Base-by-base conservation (phyloP, 2,888 invertebrate genomes). In the Lasioglossum marginatum region DNA sequence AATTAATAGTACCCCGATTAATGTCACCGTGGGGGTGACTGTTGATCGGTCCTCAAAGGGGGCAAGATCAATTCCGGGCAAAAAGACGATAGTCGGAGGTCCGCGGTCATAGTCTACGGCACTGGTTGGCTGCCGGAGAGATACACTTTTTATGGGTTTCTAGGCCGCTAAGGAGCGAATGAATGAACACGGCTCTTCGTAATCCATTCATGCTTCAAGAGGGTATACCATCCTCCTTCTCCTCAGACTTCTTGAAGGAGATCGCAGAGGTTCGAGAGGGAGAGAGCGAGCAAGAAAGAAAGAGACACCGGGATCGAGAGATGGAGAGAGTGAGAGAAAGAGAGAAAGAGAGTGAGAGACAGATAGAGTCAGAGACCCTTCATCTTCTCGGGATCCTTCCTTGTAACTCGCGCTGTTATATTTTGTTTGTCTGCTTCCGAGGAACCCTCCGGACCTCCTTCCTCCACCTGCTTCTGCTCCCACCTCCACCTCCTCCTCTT, bases 141-240 rank as follows among this genome's bases (percentile, higher is more conserved):
- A 92, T 90, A 92, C 89, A 93, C 91, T 94, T 94, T 94, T 94
- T 94, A 94, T 94, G 92, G 94, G 94, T 94, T 94, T 94, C 94
- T 94, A 94, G 94, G 93, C 92, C 93, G 92, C 91, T 92, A 92
- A 94, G 92, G 92, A 94, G 92, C 92, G 94, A 94, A 94, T 94
- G 94, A 94, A 94, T 94, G 94, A 94, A 93, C 93, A 89, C 92
- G 92, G 91, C 93, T 93, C 92, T 93, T 92, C 91, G 94, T 94
- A 94, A 94, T 94, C 94, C 94, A 94, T 94, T 94, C 94, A 94
- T 94, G 94, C 92, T 92, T 92, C 91, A 92, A 93, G 94, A 93
- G 91, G 92, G 89, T 92, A 93, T 89, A 92, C 89, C 91, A 88
- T 88, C 88, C 87, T 88, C 84, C 80, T 85, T 77, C 86, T 87